Evolutionary conservation across 1,140 invertebrate species (phyloP).

Genomic region (Achroia grisella): DNA sequence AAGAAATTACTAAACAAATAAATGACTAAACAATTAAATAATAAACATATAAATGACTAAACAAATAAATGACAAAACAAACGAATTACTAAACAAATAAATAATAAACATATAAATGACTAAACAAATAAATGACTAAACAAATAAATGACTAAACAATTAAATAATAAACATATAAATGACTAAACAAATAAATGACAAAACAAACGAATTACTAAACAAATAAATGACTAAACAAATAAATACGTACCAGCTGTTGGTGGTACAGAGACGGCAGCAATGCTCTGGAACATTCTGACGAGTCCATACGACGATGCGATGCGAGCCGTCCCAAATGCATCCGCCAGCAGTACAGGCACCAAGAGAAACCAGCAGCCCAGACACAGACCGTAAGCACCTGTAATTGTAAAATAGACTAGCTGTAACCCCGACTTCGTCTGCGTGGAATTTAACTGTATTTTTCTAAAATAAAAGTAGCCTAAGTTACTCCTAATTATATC

Average conservation of each 20-base stretch:
- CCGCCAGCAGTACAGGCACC: slow-evolving; percentile 81
- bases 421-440: too few species aligned
- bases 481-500: too few species aligned
- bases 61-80: too few species aligned
- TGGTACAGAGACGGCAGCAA: slow-evolving; percentile 82
- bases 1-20: too few species aligned
- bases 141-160: background rate
- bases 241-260: slow-evolving; percentile 75
- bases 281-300: slow-evolving; percentile 83
- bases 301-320: slow-evolving; percentile 84
- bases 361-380: slow-evolving; percentile 84
- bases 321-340: slow-evolving; percentile 81
- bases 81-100: background rate
- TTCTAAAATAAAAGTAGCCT: too few species aligned
- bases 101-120: background rate
- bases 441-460: too few species aligned
- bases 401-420: slow-evolving; percentile 23
- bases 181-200: background rate
- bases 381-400: slow-evolving; percentile 80
- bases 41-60: too few species aligned
- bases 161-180: background rate
- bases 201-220: background rate
- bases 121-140: background rate
- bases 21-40: too few species aligned
- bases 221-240: background rate